Evolutionary conservation across 2,888 invertebrate genomes (phyloP).

Genomic region (Agonum fuliginosum): DNA sequence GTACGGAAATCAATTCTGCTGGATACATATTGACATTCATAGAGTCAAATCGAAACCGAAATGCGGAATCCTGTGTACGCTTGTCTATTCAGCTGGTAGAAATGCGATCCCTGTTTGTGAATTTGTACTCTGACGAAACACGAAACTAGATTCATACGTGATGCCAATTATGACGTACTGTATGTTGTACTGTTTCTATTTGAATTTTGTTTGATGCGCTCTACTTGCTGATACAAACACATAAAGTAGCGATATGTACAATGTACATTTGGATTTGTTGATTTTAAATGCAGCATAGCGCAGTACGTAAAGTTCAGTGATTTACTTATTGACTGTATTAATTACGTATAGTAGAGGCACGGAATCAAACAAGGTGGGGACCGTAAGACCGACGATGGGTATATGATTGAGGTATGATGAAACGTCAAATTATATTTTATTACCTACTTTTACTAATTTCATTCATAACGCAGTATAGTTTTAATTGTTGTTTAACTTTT

Average conservation of each 20-base stretch:
- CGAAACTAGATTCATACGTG: background rate
- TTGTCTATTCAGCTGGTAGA: constrained; percentile 5
- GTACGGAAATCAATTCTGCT: constrained; percentile 28
- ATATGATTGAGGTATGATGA: too few species aligned
- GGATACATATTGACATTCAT: constrained; percentile 48
- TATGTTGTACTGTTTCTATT: background rate
- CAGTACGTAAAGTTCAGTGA: too few species aligned
- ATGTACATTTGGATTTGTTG: constrained; percentile 4
- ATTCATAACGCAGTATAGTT: too few species aligned
- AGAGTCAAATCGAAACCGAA: constrained; percentile 38
- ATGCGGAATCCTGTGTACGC: constrained; percentile 7
- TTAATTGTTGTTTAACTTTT: too few species aligned
- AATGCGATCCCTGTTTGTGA: constrained; percentile 23
- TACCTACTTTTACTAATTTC: too few species aligned
- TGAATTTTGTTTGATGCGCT: background rate
- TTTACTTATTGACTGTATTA: too few species aligned
- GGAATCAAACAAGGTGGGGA: too few species aligned
- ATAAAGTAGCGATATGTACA: background rate
- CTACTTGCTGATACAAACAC: background rate
- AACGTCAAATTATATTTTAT: too few species aligned
- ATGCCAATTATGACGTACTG: background rate
- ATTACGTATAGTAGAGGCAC: too few species aligned
- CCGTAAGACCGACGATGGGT: too few species aligned
- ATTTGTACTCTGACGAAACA: background rate
- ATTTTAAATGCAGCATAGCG: background rate